These are phyloP conservation scores for Oncorhynchus nerka DNA, from an alignment of 2,113 vertebrate species.

Conservation along the genomic window DNA sequence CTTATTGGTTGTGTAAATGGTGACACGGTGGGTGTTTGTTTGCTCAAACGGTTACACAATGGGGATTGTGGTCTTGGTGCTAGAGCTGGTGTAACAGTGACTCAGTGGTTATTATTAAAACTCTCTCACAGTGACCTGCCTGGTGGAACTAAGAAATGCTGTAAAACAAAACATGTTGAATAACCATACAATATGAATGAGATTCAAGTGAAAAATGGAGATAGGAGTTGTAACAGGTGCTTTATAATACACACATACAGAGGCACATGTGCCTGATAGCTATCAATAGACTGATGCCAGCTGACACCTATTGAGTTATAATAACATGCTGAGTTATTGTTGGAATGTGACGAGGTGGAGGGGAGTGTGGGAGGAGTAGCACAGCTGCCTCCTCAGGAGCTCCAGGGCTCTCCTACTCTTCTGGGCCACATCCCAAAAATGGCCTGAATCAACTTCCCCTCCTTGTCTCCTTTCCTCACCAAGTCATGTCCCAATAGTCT, in stretches of 20 bases:
- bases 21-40: slow-evolving; percentile 13
- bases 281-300: slow-evolving; percentile 73
- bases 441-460: not conserved
- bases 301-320: slow-evolving; percentile 56
- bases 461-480: not conserved
- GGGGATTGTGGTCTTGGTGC: slow-evolving; percentile 8
- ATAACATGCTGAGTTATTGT: slow-evolving; percentile 38
- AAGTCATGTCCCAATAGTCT: not conserved
- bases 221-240: slow-evolving; percentile 16
- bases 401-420: slow-evolving; percentile 32
- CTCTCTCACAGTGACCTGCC: not conserved
- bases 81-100: slow-evolving; percentile 28
- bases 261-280: slow-evolving; percentile 63
- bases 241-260: slow-evolving; percentile 42
- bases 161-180: not conserved
- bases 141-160: slow-evolving; percentile 42
- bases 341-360: slow-evolving; percentile 61
- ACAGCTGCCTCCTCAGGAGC: slow-evolving; percentile 56
- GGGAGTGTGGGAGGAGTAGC: slow-evolving; percentile 6
- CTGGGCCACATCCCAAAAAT: slow-evolving; percentile 12
- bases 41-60: slow-evolving; percentile 11
- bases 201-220: not conserved
- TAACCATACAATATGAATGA: not conserved
- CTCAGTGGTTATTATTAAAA: slow-evolving; percentile 24
- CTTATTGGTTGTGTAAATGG: slow-evolving; percentile 11